Conservation (phyloP, 2,113 vertebrate species). For the Mohoua ochrocephala region DNA sequence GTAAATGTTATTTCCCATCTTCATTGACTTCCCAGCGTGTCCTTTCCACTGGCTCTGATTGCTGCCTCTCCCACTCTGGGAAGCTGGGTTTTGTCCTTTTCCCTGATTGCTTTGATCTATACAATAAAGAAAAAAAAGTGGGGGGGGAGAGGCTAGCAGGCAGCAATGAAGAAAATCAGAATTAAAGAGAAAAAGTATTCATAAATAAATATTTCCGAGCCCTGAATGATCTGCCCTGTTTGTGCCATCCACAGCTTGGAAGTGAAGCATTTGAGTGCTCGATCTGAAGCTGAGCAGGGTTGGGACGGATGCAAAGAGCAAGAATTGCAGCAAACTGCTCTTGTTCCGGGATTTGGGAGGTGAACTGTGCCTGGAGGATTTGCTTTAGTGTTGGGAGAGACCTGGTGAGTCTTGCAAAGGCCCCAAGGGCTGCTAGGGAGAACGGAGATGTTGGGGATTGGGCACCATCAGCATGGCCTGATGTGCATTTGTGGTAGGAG, state of each 20-base stretch:
- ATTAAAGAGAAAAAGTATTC: background rate
- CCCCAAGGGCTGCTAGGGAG: background rate
- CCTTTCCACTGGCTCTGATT: slow-evolving; percentile 59
- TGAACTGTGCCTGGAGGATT: background rate
- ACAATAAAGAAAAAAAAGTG: background rate
- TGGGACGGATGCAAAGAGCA: background rate
- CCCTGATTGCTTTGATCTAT: slow-evolving; percentile 37
- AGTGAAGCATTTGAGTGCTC: background rate
- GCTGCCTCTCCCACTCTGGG: slow-evolving; percentile 42
- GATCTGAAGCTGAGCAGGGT: background rate
- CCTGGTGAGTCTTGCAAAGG: background rate
- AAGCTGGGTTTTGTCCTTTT: slow-evolving; percentile 29
- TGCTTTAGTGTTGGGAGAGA: background rate
- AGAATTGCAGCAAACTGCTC: background rate
- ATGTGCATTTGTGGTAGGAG: rapidly evolving
- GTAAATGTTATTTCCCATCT: slow-evolving; percentile 57
- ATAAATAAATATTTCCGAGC: background rate
- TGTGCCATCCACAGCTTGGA: background rate
- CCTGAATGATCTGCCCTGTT: background rate
- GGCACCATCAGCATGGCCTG: rapidly evolving
- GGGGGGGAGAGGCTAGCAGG: background rate
- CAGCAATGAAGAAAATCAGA: background rate
- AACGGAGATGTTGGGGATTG: background rate
- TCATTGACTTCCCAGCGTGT: slow-evolving; percentile 29
- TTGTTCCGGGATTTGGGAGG: background rate